Evolutionary conservation across 2,113 vertebrate genomes (phyloP).

Genomic region (Chaetodon auriga): DNA sequence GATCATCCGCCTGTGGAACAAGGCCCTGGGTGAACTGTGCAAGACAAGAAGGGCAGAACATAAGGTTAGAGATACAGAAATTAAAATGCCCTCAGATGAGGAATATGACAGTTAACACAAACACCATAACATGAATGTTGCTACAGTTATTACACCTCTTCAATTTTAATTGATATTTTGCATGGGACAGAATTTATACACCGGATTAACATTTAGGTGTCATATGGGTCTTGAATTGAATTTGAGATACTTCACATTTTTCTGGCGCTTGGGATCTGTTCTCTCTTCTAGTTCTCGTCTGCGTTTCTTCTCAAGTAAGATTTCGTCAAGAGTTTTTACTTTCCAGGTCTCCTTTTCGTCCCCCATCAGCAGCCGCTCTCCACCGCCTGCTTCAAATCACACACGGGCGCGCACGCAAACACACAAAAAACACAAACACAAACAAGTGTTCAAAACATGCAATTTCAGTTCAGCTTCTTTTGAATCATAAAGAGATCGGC

Average conservation of each 20-base stretch:
- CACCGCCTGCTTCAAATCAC: constrained; percentile 79
- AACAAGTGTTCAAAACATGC: constrained; percentile 21
- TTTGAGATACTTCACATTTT: constrained; percentile 89
- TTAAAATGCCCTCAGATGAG: not conserved
- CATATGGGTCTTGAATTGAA: not conserved
- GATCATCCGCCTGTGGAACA: constrained; percentile 93
- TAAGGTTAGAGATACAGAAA: not conserved
- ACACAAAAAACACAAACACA: constrained; percentile 20
- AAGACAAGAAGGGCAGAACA: constrained; percentile 21
- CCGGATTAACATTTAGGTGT: not conserved
- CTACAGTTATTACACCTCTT: not conserved
- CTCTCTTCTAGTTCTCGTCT: constrained; percentile 97
- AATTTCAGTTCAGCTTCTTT: not conserved
- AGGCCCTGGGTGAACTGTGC: constrained; percentile 67
- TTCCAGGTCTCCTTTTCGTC: constrained; percentile 99
- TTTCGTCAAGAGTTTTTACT: constrained; percentile 99
- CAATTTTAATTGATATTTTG: no score
- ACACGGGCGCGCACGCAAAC: not conserved
- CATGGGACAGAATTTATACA: not conserved
- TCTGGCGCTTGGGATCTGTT: constrained; percentile 91
- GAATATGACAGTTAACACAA: not conserved
- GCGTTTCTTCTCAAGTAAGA: constrained; percentile 97
- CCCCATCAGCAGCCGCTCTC: constrained; percentile 92
- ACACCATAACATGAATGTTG: not conserved
- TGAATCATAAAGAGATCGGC: not conserved